A percentile compares a stretch with the other conserved stretches of the same genome.
Conservation (phyloP, 2,797 vertebrate species). For the Percopsis omiscomaycus region DNA sequence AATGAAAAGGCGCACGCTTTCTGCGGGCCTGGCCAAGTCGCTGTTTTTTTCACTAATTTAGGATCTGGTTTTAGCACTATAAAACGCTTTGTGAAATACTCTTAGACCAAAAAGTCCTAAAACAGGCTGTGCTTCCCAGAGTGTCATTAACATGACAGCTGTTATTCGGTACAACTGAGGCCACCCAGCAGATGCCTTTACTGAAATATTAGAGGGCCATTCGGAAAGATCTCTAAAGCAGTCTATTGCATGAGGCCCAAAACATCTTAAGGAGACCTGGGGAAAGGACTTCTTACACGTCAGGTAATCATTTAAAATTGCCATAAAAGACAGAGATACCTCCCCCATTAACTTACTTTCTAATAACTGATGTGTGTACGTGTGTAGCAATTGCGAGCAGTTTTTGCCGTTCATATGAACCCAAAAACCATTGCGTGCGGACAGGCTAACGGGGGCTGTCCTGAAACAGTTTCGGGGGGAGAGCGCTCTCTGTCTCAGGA, state of each 20-base stretch:
- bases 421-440: neutral
- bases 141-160: slow-evolving; percentile 33
- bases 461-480: no score
- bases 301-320: no score
- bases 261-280: no score
- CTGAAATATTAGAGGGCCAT: slow-evolving; percentile 35
- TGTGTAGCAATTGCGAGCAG: neutral
- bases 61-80: no score
- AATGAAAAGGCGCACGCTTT: no score
- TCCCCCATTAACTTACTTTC: no score
- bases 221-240: slow-evolving; percentile 53
- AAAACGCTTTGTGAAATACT: no score
- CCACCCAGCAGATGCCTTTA: slow-evolving; percentile 42
- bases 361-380: neutral
- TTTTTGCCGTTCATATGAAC: neutral
- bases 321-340: neutral
- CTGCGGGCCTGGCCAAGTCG: no score
- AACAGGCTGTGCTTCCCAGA: slow-evolving; percentile 38
- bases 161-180: slow-evolving; percentile 27
- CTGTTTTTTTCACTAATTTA: no score
- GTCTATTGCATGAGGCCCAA: slow-evolving; percentile 29
- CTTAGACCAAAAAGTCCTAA: no score
- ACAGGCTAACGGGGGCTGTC: no score
- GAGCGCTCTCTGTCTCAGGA: slow-evolving; percentile 11
- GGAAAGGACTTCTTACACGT: no score